phyloP scores from a whole-genome alignment of 2,113 vertebrate species.

The Otolemur garnettii region DNA sequence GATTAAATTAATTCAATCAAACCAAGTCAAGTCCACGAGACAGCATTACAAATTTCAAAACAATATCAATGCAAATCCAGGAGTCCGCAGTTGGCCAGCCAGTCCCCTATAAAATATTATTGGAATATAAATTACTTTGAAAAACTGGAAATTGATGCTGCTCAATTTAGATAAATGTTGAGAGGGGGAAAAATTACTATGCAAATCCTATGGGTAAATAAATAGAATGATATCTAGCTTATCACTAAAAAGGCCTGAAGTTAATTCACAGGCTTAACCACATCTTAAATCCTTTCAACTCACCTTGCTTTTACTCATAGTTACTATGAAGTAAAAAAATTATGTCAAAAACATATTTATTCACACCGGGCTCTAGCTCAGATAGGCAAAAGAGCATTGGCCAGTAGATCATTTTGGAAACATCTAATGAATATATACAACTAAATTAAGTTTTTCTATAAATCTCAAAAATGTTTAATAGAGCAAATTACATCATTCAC shows the following conservation, averaged over 20 bases:
- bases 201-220: constrained; percentile 50
- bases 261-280: background rate
- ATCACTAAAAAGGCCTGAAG: constrained; percentile 3
- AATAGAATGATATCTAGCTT: background rate
- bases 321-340: constrained; percentile 8
- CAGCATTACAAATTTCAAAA: constrained; percentile 40
- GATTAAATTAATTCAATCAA: constrained; percentile 43
- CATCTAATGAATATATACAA: background rate
- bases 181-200: background rate
- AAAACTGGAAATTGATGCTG: constrained; percentile 30
- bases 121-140: constrained; percentile 46
- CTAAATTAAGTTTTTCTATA: background rate
- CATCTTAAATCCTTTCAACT: constrained; percentile 50
- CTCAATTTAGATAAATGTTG: background rate
- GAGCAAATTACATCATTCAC: background rate
- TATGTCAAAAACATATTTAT: background rate
- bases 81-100: background rate
- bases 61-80: constrained; percentile 36
- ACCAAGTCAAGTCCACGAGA: constrained; percentile 34
- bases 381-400: background rate
- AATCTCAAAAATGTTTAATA: constrained; percentile 29
- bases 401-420: background rate
- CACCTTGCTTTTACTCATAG: background rate
- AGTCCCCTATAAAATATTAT: background rate
- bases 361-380: background rate